Evolutionary conservation across 2,113 vertebrate genomes (phyloP), one percentile per base, ranked within the genome.

Genomic region (Cygnus buccinator): DNA sequence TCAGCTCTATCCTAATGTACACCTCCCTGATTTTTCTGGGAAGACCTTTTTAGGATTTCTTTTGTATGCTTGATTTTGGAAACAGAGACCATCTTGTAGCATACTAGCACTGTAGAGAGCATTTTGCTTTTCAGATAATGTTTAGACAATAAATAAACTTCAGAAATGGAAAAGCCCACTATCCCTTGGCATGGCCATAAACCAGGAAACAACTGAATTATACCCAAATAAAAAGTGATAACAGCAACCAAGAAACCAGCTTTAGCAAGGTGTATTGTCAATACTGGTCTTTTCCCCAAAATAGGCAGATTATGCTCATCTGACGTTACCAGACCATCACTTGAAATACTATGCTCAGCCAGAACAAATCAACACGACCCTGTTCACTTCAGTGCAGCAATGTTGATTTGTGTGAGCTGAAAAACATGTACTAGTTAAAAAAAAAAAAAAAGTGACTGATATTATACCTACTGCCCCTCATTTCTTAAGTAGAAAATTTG

Each of bases 381-480:
- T 65, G 26, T 72, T 79, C 70, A 83, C 39, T 91, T 81, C 5
- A 6, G 43, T 78, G 89, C 70, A 94, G 84, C 76, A 92, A 71
- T 84, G 70, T 74, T 92, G 94, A 96, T 89, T 88, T 91, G 66
- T 84, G 57, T 39, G 80, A 89, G 57, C 65, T 89, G 65, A 89
- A 92, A 90, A 81, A 35, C 70, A 81, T 19, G 31, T 50, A 63
- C 35, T 39, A 26, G 80, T 81, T 77, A 93, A 92, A 94, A 96
- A 44, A 88, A 48, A 50, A 50, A 50, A 50, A 52, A 25, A 52
- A 52, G 65, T 72, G 61, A 84, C 73, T 80, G 5, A 6, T 77
- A 46, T 84, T 50, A 41, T 6, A 41, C 37, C 25, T 63, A 41
- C 37, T 63, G 37, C 62, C 26, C 41, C 62, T 65, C 62, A 28